Evolutionary conservation across 2,797 vertebrate genomes (phyloP).

Genomic region (Pseudotriccus pelzelni): DNA sequence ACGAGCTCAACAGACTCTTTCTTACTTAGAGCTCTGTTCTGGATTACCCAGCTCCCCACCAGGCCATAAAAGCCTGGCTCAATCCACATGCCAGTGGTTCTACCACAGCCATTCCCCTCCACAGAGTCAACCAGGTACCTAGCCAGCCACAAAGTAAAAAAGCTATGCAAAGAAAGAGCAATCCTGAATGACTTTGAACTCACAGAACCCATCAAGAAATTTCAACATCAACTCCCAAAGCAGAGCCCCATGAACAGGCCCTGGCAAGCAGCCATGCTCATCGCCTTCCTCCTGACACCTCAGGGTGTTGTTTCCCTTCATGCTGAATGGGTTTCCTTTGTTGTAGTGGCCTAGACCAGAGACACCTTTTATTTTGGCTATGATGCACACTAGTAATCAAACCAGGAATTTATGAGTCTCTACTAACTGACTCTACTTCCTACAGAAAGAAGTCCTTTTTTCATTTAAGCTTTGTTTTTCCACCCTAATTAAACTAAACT

Average conservation of each 20-base stretch:
- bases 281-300: background rate
- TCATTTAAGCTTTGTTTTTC: background rate
- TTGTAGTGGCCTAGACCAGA: background rate
- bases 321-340: background rate
- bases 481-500: background rate
- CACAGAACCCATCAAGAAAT: background rate
- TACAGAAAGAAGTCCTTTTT: background rate
- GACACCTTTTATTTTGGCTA: background rate
- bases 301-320: background rate
- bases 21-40: background rate
- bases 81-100: background rate
- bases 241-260: background rate
- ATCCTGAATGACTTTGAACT: background rate
- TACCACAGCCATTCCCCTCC: no score
- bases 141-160: background rate
- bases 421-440: background rate
- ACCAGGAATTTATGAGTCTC: background rate
- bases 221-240: background rate
- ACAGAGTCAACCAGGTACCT: no score
- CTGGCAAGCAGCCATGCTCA: background rate
- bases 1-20: background rate
- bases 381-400: background rate
- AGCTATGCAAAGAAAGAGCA: background rate
- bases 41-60: background rate
- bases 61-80: background rate